Conservation (phyloP, 2,113 vertebrate genomes). For the Rhea pennata region DNA sequence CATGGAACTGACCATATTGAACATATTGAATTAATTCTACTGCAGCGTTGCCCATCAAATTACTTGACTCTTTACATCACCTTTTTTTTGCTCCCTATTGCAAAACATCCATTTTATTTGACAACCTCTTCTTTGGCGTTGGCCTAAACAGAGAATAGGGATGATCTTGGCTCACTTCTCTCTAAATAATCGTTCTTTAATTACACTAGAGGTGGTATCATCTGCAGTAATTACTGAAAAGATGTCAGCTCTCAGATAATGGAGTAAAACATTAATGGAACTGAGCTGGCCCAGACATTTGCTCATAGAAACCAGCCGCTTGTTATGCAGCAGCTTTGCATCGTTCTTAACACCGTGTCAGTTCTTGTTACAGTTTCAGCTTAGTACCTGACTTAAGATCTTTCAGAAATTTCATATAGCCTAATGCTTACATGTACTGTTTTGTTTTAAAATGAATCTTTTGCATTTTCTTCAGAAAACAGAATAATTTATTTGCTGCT, state of each 20-base stretch:
- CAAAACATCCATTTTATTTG: constrained; percentile 81
- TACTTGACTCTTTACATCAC: constrained; percentile 56
- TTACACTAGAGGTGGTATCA: constrained; percentile 85
- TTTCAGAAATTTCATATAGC: not conserved
- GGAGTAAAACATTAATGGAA: constrained; percentile 75
- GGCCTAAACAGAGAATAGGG: constrained; percentile 77
- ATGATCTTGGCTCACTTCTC: constrained; percentile 81
- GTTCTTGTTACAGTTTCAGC: not conserved
- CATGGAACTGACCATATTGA: constrained; percentile 61
- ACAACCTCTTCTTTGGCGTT: constrained; percentile 78
- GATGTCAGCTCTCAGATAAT: constrained; percentile 81
- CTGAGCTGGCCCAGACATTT: constrained; percentile 39
- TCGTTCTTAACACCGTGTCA: not conserved
- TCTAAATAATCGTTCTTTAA: constrained; percentile 87
- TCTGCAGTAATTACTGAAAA: constrained; percentile 85
- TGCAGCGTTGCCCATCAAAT: constrained; percentile 55
- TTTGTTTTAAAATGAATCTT: not conserved
- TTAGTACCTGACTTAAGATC: not conserved
- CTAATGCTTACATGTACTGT: not conserved
- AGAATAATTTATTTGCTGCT: not conserved
- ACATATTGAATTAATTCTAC: constrained; percentile 65
- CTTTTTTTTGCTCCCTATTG: constrained; percentile 72
- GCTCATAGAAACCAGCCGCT: not conserved
- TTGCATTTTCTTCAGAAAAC: not conserved
- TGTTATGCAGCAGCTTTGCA: not conserved